phyloP scores from a whole-genome alignment of 2,888 invertebrate species.

The Sylvicola cinctus region DNA sequence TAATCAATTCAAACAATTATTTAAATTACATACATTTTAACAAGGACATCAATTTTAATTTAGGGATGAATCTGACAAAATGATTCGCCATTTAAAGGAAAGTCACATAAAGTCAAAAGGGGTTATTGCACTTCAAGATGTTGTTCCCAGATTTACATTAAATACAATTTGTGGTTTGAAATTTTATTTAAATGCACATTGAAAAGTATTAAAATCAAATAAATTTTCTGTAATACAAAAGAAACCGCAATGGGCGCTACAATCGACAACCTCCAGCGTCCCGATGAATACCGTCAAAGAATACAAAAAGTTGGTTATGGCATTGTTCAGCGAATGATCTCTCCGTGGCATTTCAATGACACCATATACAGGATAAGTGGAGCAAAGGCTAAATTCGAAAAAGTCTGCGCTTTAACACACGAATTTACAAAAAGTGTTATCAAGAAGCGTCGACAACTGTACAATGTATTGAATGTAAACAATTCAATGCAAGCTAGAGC shows the following conservation, averaged over 20 bases:
- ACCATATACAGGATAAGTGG: constrained; percentile 31
- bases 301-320: constrained; percentile 28
- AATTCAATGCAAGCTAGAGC: too few species aligned
- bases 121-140: constrained; percentile 30
- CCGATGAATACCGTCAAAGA: constrained; percentile 34
- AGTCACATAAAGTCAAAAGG: constrained; percentile 15
- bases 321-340: constrained; percentile 23
- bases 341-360: constrained; percentile 34
- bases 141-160: constrained; percentile 36
- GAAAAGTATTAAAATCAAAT: not conserved
- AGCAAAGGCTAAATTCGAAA: constrained; percentile 27
- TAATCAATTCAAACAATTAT: not conserved
- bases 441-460: too few species aligned
- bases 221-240: constrained; percentile 7
- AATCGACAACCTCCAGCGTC: constrained; percentile 26
- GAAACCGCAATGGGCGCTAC: constrained; percentile 50
- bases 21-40: constrained; percentile 2
- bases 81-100: constrained; percentile 15
- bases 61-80: constrained; percentile 17
- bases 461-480: too few species aligned
- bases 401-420: constrained; percentile 7
- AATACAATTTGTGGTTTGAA: constrained; percentile 43
- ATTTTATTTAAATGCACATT: constrained; percentile 3
- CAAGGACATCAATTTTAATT: constrained; percentile 11
- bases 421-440: too few species aligned